A percentile compares a stretch with the other conserved stretches of the same genome.
phyloP scores from a whole-genome alignment of 2,888 invertebrate genomes.

The Agrochola lota region DNA sequence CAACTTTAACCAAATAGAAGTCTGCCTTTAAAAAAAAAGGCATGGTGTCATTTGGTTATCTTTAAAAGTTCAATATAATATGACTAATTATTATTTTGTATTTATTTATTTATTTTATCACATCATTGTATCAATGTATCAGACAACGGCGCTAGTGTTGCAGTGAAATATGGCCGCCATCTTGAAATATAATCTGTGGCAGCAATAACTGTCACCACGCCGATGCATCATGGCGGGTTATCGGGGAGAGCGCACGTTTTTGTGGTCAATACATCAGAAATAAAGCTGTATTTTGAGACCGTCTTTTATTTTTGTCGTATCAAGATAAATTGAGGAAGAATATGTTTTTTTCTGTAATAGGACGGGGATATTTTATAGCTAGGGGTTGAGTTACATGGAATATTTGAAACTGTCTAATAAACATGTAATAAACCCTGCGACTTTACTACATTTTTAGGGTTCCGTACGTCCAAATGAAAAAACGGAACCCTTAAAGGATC shows the following conservation, averaged over 20 bases:
- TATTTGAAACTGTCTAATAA: background rate
- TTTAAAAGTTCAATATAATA: background rate
- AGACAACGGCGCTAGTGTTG: conserved; percentile 47
- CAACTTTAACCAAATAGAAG: background rate
- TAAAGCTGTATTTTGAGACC: conserved; percentile 38
- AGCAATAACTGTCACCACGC: conserved; percentile 71
- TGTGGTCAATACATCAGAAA: conserved; percentile 60
- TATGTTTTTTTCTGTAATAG: conserved; percentile 2
- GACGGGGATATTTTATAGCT: background rate
- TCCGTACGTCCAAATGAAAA: too few species aligned
- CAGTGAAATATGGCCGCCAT: conserved; percentile 69
- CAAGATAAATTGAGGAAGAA: conserved; percentile 44
- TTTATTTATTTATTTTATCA: background rate
- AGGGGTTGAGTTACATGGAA: background rate
- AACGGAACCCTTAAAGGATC: too few species aligned
- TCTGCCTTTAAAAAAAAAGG: too few species aligned
- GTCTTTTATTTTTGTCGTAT: conserved; percentile 48
- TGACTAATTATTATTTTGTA: background rate
- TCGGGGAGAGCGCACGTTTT: conserved; percentile 47
- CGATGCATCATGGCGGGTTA: conserved; percentile 68
- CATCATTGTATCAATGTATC: conserved; percentile 19
- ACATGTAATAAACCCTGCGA: background rate
- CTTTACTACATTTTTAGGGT: background rate
- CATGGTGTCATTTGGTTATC: background rate
- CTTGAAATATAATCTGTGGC: conserved; percentile 76